Evolutionary conservation across 2,113 vertebrate genomes (phyloP).

Genomic region (Panthera uncia): DNA sequence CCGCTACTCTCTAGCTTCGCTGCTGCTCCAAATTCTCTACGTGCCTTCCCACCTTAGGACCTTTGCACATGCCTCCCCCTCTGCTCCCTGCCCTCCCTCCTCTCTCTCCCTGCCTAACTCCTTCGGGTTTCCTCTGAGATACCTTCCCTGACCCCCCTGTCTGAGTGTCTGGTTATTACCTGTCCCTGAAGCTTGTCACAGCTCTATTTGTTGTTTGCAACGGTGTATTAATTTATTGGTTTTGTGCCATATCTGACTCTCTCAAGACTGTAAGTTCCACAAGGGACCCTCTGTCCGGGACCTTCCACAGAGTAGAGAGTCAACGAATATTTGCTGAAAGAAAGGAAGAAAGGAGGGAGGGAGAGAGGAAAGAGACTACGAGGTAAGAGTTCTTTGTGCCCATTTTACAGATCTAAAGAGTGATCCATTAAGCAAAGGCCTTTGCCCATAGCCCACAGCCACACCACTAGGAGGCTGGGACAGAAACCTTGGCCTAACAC

Average conservation of each 20-base stretch:
- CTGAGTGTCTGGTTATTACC: not conserved
- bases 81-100: not conserved
- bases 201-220: not conserved
- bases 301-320: not conserved
- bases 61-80: not conserved
- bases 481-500: not conserved
- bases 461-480: not conserved
- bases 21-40: not conserved
- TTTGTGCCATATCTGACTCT: not conserved
- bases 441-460: not conserved
- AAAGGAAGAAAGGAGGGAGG: not conserved
- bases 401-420: slow-evolving; percentile 27
- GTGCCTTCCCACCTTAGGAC: not conserved
- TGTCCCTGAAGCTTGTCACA: not conserved
- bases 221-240: not conserved
- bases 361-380: not conserved
- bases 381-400: not conserved
- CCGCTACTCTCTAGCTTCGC: not conserved
- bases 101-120: not conserved
- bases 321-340: not conserved
- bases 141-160: no score
- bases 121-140: not conserved
- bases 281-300: not conserved
- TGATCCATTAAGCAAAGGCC: not conserved
- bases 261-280: not conserved